Conservation (phyloP, 2,797 vertebrate species). For the Bradypus variegatus region DNA sequence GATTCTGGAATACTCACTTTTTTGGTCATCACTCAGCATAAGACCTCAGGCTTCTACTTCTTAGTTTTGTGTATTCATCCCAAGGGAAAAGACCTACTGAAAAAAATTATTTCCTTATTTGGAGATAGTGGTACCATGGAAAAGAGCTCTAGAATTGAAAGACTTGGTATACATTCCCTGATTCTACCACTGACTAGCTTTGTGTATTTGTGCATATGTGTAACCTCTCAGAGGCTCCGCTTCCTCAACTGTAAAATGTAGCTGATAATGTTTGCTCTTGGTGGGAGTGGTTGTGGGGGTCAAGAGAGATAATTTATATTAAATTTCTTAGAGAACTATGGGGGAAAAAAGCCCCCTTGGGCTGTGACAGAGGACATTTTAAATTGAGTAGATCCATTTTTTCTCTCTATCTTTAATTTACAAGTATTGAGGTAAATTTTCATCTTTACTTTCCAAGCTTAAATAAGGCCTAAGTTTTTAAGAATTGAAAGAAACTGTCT, state of each 20-base stretch:
- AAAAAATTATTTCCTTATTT: not conserved
- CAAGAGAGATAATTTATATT: not conserved
- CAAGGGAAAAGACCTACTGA: not conserved
- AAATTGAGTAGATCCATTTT: not conserved
- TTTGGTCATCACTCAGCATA: not conserved
- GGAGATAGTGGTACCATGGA: not conserved
- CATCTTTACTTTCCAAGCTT: constrained; percentile 12
- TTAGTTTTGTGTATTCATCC: not conserved
- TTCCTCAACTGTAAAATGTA: not conserved
- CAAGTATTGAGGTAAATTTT: not conserved
- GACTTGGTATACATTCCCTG: not conserved
- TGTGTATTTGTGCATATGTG: not conserved
- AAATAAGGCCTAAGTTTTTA: constrained; percentile 14
- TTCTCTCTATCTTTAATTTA: not conserved
- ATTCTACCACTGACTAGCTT: not conserved
- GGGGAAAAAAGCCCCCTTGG: no score
- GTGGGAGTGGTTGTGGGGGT: not conserved
- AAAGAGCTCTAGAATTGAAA: not conserved
- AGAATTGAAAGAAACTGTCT: constrained; percentile 17
- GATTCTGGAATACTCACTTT: not conserved
- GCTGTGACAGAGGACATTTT: not conserved
- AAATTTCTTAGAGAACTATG: not conserved
- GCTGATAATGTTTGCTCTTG: not conserved
- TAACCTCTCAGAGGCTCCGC: not conserved
- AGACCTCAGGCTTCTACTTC: not conserved